Conservation (phyloP, 2,113 vertebrate genomes). For the Hoplias malabaricus region DNA sequence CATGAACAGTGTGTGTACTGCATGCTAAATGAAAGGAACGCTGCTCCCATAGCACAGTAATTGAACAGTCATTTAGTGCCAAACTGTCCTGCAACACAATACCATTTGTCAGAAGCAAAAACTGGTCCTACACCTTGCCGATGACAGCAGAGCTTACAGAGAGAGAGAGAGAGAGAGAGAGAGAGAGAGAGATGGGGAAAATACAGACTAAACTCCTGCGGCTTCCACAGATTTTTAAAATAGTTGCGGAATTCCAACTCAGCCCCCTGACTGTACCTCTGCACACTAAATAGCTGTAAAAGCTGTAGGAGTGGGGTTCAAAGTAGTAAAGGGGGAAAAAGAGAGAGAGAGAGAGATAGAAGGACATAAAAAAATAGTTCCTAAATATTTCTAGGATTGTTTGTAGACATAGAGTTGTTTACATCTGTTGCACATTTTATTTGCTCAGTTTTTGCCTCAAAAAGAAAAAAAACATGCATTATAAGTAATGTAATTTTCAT, state of each 20-base stretch:
- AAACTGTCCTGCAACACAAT: background rate
- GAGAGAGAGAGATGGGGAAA: background rate
- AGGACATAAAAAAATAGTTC: background rate
- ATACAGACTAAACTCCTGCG: conserved; percentile 22
- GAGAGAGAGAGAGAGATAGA: background rate
- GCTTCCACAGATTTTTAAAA: conserved; percentile 41
- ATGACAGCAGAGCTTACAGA: background rate
- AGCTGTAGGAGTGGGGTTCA: background rate
- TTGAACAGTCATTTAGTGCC: conserved; percentile 3
- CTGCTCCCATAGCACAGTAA: background rate
- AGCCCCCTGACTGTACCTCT: conserved; percentile 20
- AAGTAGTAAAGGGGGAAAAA: background rate
- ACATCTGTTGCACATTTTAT: no score
- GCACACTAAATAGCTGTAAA: background rate
- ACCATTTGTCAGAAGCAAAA: background rate
- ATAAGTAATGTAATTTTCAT: no score
- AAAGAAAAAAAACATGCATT: no score
- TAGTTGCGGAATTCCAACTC: conserved; percentile 41
- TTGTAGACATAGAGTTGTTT: no score
- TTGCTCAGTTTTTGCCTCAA: no score
- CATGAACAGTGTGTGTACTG: conserved; percentile 2
- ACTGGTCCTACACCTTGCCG: background rate
- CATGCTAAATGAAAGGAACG: background rate
- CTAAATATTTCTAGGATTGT: background rate
- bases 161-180: background rate